Evolutionary conservation across 2,888 invertebrate genomes (phyloP).

Genomic region (Homarus gammarus): DNA sequence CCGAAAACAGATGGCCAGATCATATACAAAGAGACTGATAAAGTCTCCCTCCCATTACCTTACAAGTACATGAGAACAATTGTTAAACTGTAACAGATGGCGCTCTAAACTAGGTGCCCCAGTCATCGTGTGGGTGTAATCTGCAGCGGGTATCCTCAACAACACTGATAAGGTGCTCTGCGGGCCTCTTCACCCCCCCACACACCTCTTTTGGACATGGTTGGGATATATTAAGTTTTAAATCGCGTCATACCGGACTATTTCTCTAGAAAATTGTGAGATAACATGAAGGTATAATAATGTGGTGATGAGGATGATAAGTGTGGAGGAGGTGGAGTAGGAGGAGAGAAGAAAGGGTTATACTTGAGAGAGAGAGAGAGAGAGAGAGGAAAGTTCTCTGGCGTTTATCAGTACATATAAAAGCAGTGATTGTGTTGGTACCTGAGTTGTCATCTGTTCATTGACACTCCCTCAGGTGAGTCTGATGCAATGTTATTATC

Average conservation of each 20-base stretch:
- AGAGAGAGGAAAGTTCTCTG: conserved; percentile 3
- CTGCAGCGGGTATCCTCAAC: conserved; percentile 11
- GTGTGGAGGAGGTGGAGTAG: neutral
- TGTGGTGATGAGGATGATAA: conserved; percentile 21
- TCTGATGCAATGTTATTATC: too few relatives aligned
- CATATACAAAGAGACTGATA: conserved; percentile 25
- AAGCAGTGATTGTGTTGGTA: too few relatives aligned
- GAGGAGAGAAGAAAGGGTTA: too few relatives aligned
- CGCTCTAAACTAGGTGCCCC: conserved; percentile 3
- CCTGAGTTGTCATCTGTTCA: too few relatives aligned
- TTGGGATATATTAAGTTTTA: conserved; percentile 36
- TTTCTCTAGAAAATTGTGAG: neutral
- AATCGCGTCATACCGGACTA: conserved; percentile 18
- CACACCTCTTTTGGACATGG: conserved; percentile 17
- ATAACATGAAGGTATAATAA: conserved; percentile 3
- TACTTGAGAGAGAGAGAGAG: neutral
- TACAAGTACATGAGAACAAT: conserved; percentile 17
- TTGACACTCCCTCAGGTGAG: too few relatives aligned
- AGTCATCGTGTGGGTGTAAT: conserved; percentile 32
- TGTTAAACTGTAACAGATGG: conserved; percentile 34
- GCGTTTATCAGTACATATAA: too few relatives aligned
- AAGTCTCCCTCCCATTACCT: neutral
- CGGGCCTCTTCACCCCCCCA: neutral
- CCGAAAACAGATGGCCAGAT: conserved; percentile 13
- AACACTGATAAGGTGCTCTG: conserved; percentile 24